Evolutionary conservation across 2,888 invertebrate species (phyloP), one percentile per base, ranked within the genome.

Genomic region (Drosophila kambysellisi): DNA sequence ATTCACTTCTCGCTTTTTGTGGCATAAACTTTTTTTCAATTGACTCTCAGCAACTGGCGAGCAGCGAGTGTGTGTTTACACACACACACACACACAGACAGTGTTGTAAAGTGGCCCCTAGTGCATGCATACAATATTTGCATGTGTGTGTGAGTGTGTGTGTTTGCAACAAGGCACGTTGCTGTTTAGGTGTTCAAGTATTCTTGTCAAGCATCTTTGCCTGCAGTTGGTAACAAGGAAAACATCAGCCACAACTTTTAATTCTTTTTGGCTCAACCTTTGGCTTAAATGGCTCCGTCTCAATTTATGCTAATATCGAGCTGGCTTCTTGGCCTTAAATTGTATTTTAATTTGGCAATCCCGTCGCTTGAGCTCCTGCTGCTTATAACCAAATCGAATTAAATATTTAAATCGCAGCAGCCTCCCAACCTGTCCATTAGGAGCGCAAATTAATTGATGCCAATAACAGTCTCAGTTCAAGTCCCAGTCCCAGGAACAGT

Each of bases 21-120:
- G 72, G 58, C 64, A 71, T 83, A 72, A 84, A 84, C 80, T 83
- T 87, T 87, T 87, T 88, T 82, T 86, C 86, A 88, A 87, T 88
- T 88, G 86, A 84, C 86, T 84, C 82, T 81, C 81, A 39, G 39
- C 72, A 76, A 58, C 56, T 48, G 68, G 66, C 60, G 62, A 76
- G 48, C 67, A 74, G 65, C 74, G 74, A 70, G 65, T 62, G 72
- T 66, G 81, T 72, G 76, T 74, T 70, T 60, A 58, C 74, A 64
- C 39, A 48, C 53, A 50, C 25, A 48, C 60, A 62, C 51, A 52
- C 67, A 35, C 15, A 35, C 61, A 41, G 30, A 43, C 29, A 41
- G 32, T 52, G 29, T 30, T 68, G 69, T 70, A 70, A 87, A 87
- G 84, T 84, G 84, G 76, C 60, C 83, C 70, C 84, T 76, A 73